These are phyloP conservation scores for Cactoblastis cactorum DNA, from an alignment of 2,888 invertebrate species.

Conservation along the genomic window DNA sequence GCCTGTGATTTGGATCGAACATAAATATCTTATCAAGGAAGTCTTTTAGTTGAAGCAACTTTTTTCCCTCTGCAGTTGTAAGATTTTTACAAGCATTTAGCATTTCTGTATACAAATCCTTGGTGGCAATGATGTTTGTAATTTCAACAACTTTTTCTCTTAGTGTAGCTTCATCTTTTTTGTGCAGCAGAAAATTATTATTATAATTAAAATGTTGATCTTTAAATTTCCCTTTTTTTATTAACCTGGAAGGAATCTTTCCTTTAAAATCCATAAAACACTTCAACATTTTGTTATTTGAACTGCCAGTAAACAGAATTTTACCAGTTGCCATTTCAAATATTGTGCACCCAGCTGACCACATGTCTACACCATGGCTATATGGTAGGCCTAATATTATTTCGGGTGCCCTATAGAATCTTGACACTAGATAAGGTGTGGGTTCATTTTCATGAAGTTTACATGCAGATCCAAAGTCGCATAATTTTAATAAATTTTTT, in stretches of 20 bases:
- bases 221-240: slow-evolving; percentile 95
- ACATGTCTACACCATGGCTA: slow-evolving; percentile 97
- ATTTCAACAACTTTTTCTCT: slow-evolving; percentile 96
- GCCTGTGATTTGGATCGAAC: slow-evolving; percentile 93
- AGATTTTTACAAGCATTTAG: slow-evolving; percentile 88
- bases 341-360: slow-evolving; percentile 99
- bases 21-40: slow-evolving; percentile 93
- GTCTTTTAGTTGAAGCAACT: slow-evolving; percentile 94
- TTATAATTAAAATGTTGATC: slow-evolving; percentile 98
- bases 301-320: slow-evolving; percentile 97
- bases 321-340: slow-evolving; percentile 98
- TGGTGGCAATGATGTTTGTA: slow-evolving; percentile 87
- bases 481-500: slow-evolving; percentile 96
- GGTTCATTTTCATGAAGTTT: slow-evolving; percentile 96
- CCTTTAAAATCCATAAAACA: slow-evolving; percentile 99
- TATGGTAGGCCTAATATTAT: slow-evolving; percentile 98
- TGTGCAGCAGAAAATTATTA: slow-evolving; percentile 97
- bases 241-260: slow-evolving; percentile 96
- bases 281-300: slow-evolving; percentile 99
- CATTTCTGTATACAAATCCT: slow-evolving; percentile 94
- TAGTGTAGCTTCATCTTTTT: slow-evolving; percentile 98
- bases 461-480: slow-evolving; percentile 99
- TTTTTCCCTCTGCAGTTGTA: slow-evolving; percentile 90
- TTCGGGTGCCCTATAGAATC: slow-evolving; percentile 99
- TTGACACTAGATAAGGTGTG: slow-evolving; percentile 98